These are phyloP conservation scores for Steinernema hermaphroditum DNA, from an alignment of 2,888 invertebrate genomes.

Conservation along the genomic window DNA sequence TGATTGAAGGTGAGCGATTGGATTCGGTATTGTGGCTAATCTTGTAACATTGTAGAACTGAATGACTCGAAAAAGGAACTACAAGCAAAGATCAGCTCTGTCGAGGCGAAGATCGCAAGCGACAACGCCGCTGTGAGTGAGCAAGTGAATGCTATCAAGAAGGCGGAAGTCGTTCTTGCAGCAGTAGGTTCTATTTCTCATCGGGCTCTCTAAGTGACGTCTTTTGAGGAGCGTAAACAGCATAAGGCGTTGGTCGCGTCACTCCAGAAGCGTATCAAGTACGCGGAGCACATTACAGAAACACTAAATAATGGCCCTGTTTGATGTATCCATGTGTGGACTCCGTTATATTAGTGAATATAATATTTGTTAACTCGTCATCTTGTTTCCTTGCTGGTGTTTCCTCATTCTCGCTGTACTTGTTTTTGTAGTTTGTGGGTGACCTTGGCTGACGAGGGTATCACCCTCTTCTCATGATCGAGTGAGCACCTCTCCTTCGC, in stretches of 20 bases:
- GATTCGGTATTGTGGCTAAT: too few relatives aligned
- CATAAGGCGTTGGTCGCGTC: background rate
- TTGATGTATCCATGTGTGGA: background rate
- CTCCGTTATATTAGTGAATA: background rate
- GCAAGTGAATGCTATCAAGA: background rate
- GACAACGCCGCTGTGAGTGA: background rate
- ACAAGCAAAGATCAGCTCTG: background rate
- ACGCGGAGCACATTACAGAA: background rate
- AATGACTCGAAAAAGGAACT: conserved; percentile 12
- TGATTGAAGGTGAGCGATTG: too few relatives aligned
- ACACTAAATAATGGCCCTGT: too few relatives aligned
- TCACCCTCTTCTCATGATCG: too few relatives aligned
- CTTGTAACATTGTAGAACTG: too few relatives aligned
- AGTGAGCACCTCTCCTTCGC: background rate
- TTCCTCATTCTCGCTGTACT: too few relatives aligned
- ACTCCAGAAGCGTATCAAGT: conserved; percentile 9
- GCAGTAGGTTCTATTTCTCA: background rate
- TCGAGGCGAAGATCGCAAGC: background rate
- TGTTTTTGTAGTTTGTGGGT: conserved; percentile 2
- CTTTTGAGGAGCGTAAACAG: background rate
- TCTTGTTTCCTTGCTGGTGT: background rate
- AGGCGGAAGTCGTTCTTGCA: background rate
- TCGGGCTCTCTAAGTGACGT: background rate
- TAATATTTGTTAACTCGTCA: background rate
- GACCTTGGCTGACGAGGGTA: background rate